Evolutionary conservation across 2,113 vertebrate species (phyloP).

Genomic region (Piprites chloris): DNA sequence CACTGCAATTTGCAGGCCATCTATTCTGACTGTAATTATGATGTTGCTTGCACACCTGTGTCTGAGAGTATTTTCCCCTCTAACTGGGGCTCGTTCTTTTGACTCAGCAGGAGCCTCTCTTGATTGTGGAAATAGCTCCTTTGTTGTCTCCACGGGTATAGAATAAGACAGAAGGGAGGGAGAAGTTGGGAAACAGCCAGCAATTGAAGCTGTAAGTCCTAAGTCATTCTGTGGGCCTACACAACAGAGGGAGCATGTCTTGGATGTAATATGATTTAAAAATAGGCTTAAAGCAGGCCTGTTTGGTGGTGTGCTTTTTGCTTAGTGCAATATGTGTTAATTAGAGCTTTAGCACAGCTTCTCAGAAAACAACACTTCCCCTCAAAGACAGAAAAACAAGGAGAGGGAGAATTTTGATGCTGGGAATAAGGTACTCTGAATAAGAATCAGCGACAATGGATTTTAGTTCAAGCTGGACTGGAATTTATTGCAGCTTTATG

Average conservation of each 20-base stretch:
- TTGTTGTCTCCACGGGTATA: not conserved
- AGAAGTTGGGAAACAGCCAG: constrained; percentile 9
- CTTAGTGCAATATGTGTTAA: not conserved
- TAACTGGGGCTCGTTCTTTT: not conserved
- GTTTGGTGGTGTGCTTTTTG: not conserved
- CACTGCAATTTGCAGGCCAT: not conserved
- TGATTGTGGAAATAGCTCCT: not conserved
- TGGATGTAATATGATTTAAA: not conserved
- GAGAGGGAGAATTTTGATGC: not conserved
- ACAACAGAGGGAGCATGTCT: not conserved
- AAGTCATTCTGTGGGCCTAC: not conserved
- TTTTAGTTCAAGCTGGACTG: not conserved
- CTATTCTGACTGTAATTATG: constrained; percentile 17
- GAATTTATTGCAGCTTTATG: not conserved
- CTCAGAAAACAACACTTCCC: not conserved
- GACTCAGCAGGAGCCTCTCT: constrained; percentile 3
- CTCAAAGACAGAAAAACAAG: not conserved
- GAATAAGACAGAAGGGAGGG: not conserved
- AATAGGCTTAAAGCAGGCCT: not conserved
- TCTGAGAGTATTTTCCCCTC: not conserved
- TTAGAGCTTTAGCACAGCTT: constrained; percentile 1
- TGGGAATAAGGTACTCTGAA: not conserved
- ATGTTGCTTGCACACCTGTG: constrained; percentile 14
- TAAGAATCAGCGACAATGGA: not conserved
- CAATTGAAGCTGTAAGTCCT: not conserved